These are phyloP conservation scores for Stenichneumon culpator DNA, from an alignment of 2,888 invertebrate genomes.

Conservation along the genomic window DNA sequence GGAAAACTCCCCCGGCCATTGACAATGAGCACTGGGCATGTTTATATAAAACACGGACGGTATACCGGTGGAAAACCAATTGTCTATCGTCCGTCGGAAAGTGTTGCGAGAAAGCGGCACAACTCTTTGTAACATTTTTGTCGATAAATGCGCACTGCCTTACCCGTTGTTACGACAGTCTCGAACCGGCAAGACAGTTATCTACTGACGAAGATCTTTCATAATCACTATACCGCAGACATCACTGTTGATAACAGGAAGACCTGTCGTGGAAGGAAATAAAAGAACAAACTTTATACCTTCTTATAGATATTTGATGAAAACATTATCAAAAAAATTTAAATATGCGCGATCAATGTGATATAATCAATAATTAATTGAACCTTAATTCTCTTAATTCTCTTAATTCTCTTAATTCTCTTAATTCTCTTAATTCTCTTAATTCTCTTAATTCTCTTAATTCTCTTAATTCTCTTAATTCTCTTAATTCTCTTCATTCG, in stretches of 20 bases:
- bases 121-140: neutral
- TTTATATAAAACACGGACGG: slow-evolving; percentile 14
- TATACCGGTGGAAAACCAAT: neutral
- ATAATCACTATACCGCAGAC: neutral
- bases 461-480: too few relatives aligned
- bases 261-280: neutral
- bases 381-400: neutral
- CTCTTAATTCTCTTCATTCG: too few relatives aligned
- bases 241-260: neutral
- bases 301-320: neutral
- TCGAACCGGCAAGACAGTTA: neutral
- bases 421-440: too few relatives aligned
- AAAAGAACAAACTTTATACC: neutral
- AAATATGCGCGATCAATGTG: neutral
- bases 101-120: neutral
- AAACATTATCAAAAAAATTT: neutral
- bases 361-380: neutral
- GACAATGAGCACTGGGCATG: neutral
- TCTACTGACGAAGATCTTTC: too few relatives aligned
- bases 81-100: neutral
- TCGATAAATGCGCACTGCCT: neutral
- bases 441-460: too few relatives aligned
- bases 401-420: too few relatives aligned
- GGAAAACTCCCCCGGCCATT: slow-evolving; percentile 2
- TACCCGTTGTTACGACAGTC: neutral